phyloP scores from a whole-genome alignment of 23 tunicate species.

The Clavelina lepadiformis region DNA sequence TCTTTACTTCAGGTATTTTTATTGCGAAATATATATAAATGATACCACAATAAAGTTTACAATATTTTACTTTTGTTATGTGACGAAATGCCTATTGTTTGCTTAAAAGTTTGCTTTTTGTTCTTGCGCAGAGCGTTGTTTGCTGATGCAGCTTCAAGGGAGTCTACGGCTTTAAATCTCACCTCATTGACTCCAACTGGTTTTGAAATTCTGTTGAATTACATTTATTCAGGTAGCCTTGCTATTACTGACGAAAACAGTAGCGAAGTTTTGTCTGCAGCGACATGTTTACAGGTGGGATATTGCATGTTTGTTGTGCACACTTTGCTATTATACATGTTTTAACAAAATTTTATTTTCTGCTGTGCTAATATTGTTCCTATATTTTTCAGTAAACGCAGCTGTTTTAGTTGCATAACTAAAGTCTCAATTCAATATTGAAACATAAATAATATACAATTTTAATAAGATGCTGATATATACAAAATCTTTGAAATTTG shows the following conservation, averaged over 20 bases:
- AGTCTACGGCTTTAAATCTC: constrained; percentile 53
- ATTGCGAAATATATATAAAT: background rate
- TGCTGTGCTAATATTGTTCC: too few relatives aligned
- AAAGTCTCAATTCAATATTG: too few relatives aligned
- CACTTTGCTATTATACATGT: too few relatives aligned
- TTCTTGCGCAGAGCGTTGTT: constrained; percentile 39
- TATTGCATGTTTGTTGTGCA: too few relatives aligned
- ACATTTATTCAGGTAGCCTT: constrained; percentile 77
- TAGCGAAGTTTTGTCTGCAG: constrained; percentile 63
- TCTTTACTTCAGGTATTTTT: constrained; percentile 62
- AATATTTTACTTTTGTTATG: background rate
- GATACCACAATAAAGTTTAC: background rate
- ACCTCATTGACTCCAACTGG: constrained; percentile 45
- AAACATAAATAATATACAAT: too few relatives aligned
- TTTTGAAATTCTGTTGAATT: constrained; percentile 78
- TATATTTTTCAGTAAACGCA: too few relatives aligned
- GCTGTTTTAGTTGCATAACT: too few relatives aligned
- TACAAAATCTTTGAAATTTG: too few relatives aligned
- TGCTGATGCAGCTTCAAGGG: constrained; percentile 42
- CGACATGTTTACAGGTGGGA: constrained; percentile 65
- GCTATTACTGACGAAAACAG: constrained; percentile 77
- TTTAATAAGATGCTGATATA: too few relatives aligned
- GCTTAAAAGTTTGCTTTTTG: too few relatives aligned
- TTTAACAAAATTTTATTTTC: too few relatives aligned
- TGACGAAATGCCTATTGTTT: background rate